Evolutionary conservation across 2,888 invertebrate genomes (phyloP).

Genomic region (Dryobota labecula): DNA sequence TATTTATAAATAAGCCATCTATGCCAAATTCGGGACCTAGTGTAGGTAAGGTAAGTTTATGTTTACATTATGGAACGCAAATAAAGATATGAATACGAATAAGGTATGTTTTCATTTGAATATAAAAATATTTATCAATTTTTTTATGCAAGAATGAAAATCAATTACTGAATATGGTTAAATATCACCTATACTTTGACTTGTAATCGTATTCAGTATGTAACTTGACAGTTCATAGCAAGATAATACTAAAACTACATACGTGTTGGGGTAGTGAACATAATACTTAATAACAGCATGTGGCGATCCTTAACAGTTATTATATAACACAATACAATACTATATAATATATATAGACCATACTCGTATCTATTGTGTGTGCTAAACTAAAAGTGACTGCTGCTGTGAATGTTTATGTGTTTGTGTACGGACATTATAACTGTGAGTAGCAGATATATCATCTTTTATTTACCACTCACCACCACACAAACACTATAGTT

Average conservation of each 20-base stretch:
- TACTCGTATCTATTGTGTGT: too few species aligned
- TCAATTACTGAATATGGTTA: not conserved
- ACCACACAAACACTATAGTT: too few species aligned
- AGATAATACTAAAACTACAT: not conserved
- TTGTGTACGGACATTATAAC: too few species aligned
- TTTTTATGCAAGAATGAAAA: not conserved
- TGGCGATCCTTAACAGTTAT: too few species aligned
- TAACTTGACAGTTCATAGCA: slow-evolving; percentile 5
- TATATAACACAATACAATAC: too few species aligned
- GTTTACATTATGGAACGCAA: not conserved
- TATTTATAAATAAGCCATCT: not conserved
- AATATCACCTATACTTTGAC: not conserved
- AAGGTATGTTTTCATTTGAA: not conserved
- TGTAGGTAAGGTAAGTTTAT: not conserved
- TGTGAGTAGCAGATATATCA: too few species aligned
- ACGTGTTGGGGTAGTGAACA: not conserved
- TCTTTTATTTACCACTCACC: too few species aligned
- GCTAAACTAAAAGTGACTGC: too few species aligned
- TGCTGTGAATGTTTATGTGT: too few species aligned
- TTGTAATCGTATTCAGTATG: not conserved
- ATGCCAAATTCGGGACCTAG: not conserved
- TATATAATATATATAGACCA: too few species aligned
- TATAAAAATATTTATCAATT: not conserved
- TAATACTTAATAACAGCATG: too few species aligned
- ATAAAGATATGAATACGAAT: not conserved